These are phyloP conservation scores for Mayetiola destructor DNA, from an alignment of 2,888 invertebrate species.

Conservation along the genomic window DNA sequence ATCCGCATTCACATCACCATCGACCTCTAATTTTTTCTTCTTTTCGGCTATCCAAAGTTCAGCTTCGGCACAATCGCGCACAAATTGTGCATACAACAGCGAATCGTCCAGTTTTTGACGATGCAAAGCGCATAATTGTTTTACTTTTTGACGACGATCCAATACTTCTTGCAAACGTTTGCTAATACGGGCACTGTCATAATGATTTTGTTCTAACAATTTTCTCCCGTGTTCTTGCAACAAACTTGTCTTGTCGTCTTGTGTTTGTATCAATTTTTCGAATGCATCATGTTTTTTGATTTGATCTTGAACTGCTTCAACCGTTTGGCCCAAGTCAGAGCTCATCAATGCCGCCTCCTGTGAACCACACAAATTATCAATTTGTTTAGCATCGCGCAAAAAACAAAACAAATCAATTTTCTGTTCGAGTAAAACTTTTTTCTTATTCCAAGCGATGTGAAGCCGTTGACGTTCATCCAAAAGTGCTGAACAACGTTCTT, in stretches of 20 bases:
- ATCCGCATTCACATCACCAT: slow-evolving; percentile 48
- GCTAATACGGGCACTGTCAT: slow-evolving; percentile 68
- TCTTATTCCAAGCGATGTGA: slow-evolving; percentile 73
- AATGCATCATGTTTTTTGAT: slow-evolving; percentile 91
- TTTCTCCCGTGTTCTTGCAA: slow-evolving; percentile 75
- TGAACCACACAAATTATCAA: slow-evolving; percentile 73
- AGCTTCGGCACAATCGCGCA: slow-evolving; percentile 80
- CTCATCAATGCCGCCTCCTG: slow-evolving; percentile 68
- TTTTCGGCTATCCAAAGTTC: slow-evolving; percentile 86
- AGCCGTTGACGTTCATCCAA: slow-evolving; percentile 64
- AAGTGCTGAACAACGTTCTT: slow-evolving; percentile 62
- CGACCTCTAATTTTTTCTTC: slow-evolving; percentile 69
- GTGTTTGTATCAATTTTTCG: slow-evolving; percentile 72
- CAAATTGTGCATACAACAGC: slow-evolving; percentile 76
- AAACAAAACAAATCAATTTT: slow-evolving; percentile 88
- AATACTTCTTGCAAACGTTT: slow-evolving; percentile 60
- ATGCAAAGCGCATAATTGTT: slow-evolving; percentile 49
- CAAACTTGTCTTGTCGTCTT: slow-evolving; percentile 71
- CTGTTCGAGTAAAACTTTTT: slow-evolving; percentile 79
- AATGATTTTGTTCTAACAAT: slow-evolving; percentile 78
- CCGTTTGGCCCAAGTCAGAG: slow-evolving; percentile 58
- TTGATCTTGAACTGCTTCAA: slow-evolving; percentile 79
- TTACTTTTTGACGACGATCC: slow-evolving; percentile 49
- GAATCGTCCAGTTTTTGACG: slow-evolving; percentile 59
- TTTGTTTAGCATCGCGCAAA: slow-evolving; percentile 81